Evolutionary conservation across 2,113 vertebrate genomes (phyloP).

Genomic region (Myotis yumanensis): DNA sequence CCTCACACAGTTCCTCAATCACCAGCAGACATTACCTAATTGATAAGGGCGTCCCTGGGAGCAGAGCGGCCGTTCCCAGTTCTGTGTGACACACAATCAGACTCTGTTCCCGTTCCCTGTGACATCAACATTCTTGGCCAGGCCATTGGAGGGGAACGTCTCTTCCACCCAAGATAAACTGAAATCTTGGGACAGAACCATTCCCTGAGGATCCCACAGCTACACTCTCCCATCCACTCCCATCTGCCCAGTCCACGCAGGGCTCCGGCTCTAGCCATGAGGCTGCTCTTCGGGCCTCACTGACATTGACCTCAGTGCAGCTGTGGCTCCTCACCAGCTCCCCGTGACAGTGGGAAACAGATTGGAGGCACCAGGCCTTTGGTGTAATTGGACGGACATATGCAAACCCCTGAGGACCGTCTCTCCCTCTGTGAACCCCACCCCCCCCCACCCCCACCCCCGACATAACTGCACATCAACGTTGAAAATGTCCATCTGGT

Average conservation of each 20-base stretch:
- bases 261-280: background rate
- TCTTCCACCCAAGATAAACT: conserved; percentile 84
- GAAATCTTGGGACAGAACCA: conserved; percentile 58
- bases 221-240: conserved; percentile 10
- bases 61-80: conserved; percentile 70
- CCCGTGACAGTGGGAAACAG: conserved; percentile 44
- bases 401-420: background rate
- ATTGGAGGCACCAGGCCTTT: conserved; percentile 38
- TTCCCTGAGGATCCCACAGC: conserved; percentile 64
- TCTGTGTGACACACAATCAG: conserved; percentile 74
- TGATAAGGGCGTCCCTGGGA: conserved; percentile 81
- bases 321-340: conserved; percentile 59
- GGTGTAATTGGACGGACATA: background rate
- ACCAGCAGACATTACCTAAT: conserved; percentile 88
- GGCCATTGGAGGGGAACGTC: conserved; percentile 80
- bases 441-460: background rate
- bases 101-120: conserved; percentile 82
- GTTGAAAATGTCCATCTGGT: conserved; percentile 61
- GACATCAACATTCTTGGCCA: conserved; percentile 86
- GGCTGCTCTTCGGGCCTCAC: background rate
- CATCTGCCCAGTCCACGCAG: rapidly evolving
- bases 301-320: conserved; percentile 39
- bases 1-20: conserved; percentile 79
- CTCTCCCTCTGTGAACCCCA: background rate
- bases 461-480: background rate